Percentiles rank a stretch among this genome's conserved stretches.
Conservation (phyloP, 2,797 vertebrate genomes). For the Dendrocincla fuliginosa region DNA sequence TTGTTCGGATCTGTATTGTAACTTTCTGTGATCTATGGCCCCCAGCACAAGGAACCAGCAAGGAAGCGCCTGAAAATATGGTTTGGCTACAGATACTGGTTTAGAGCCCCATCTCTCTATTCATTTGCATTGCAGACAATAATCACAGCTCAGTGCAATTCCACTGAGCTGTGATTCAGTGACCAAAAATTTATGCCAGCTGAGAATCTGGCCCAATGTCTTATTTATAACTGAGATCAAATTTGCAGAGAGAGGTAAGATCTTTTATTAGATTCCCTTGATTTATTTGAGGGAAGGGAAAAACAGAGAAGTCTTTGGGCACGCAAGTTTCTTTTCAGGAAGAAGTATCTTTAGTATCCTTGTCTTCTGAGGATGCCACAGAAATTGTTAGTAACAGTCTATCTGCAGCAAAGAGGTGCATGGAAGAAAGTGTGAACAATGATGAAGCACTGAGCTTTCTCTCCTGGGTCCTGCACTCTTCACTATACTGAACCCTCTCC, state of each 20-base stretch:
- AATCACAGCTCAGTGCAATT: background rate
- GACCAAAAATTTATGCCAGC: background rate
- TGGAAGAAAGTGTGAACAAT: background rate
- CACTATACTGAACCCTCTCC: background rate
- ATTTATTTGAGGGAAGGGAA: background rate
- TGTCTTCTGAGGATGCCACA: background rate
- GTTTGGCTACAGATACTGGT: background rate
- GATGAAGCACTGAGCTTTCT: background rate
- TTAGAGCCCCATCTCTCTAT: background rate
- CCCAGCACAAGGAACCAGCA: background rate
- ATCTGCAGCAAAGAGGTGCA: background rate
- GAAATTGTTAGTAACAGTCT: background rate
- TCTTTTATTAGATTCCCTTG: background rate
- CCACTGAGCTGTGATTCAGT: background rate
- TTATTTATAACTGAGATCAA: constrained; percentile 2
- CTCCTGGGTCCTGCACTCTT: background rate
- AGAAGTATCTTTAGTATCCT: background rate
- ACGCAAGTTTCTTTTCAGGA: background rate
- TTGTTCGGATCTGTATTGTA: background rate
- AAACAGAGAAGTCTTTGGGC: background rate
- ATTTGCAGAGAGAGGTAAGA: background rate
- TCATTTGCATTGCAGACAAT: constrained; percentile 14
- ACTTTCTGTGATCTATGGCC: background rate
- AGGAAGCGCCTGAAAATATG: background rate
- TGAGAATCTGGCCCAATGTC: background rate